A percentile compares a stretch with the other conserved stretches of the same genome.
These are phyloP conservation scores for Drosophila prolongata DNA, from an alignment of 2,888 invertebrate genomes.

Conservation along the genomic window DNA sequence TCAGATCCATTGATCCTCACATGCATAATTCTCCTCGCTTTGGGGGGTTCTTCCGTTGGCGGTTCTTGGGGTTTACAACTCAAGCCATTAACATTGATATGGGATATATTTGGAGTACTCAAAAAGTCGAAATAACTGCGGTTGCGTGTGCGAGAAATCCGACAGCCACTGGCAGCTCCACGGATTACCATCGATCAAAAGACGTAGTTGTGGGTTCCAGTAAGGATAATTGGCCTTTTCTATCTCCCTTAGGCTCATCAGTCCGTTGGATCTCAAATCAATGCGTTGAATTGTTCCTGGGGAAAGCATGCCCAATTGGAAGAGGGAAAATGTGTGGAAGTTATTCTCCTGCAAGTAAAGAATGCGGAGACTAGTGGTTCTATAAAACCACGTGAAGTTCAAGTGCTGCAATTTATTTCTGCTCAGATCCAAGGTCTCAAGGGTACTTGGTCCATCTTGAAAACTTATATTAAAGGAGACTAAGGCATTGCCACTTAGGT, in stretches of 20 bases:
- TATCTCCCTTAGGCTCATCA: slow-evolving; percentile 54
- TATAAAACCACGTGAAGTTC: slow-evolving; percentile 62
- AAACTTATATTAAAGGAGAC: slow-evolving; percentile 35
- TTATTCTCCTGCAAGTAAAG: slow-evolving; percentile 68
- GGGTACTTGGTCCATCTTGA: slow-evolving; percentile 6
- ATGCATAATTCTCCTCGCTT: slow-evolving; percentile 12
- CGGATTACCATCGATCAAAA: slow-evolving; percentile 80
- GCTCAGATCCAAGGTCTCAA: slow-evolving; percentile 79
- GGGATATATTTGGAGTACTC: slow-evolving; percentile 82
- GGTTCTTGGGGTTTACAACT: slow-evolving; percentile 71
- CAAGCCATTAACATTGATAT: slow-evolving; percentile 83
- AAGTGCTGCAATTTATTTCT: slow-evolving; percentile 69
- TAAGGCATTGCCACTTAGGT: slow-evolving; percentile 78
- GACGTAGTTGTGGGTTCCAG: slow-evolving; percentile 50
- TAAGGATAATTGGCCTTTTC: neutral
- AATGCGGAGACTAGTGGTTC: slow-evolving; percentile 56
- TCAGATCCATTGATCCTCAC: slow-evolving; percentile 6
- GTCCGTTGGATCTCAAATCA: slow-evolving; percentile 68
- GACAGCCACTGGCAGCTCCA: slow-evolving; percentile 83
- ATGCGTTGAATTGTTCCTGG: slow-evolving; percentile 42
- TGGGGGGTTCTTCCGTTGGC: neutral
- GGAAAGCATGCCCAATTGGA: slow-evolving; percentile 45
- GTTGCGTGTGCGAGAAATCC: slow-evolving; percentile 76
- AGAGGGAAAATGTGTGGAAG: slow-evolving; percentile 60
- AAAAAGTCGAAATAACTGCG: slow-evolving; percentile 80